phyloP scores from a whole-genome alignment of 1,140 invertebrate genomes.

The Ephestia elutella region DNA sequence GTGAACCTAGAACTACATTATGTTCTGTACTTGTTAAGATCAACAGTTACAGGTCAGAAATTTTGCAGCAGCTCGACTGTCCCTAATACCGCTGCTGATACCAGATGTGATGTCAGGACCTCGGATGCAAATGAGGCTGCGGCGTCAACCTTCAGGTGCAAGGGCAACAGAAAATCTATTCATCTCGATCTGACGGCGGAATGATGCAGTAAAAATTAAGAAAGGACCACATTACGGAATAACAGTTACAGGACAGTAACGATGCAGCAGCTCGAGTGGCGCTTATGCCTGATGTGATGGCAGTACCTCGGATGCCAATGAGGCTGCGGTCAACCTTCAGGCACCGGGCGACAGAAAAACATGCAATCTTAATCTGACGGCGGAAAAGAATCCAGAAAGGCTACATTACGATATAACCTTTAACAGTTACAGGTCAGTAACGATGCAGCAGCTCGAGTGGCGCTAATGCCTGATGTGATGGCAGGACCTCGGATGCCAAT shows the following conservation, averaged over 20 bases:
- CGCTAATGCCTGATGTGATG: not conserved
- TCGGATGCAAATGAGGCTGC: constrained; percentile 48
- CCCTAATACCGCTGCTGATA: not conserved
- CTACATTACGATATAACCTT: too few species aligned
- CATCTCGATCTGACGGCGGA: too few species aligned
- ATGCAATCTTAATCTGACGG: too few species aligned
- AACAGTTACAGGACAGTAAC: not conserved
- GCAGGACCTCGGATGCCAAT: constrained; percentile 38
- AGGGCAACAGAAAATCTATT: too few species aligned
- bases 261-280: not conserved
- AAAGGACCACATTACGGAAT: too few species aligned
- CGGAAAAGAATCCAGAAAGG: too few species aligned
- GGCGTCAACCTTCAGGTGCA: too few species aligned
- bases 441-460: not conserved
- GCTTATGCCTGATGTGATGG: not conserved
- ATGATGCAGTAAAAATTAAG: too few species aligned
- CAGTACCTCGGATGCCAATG: constrained; percentile 39
- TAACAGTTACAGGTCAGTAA: not conserved
- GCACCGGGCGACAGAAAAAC: constrained; percentile 22
- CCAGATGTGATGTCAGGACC: not conserved
- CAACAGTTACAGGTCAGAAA: not conserved
- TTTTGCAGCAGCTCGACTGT: not conserved
- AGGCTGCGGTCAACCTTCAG: constrained; percentile 16
- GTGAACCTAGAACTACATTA: too few species aligned
- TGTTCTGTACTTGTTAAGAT: too few species aligned